phyloP scores from a whole-genome alignment of 2,797 vertebrate genomes.

The Crax fasciolata region DNA sequence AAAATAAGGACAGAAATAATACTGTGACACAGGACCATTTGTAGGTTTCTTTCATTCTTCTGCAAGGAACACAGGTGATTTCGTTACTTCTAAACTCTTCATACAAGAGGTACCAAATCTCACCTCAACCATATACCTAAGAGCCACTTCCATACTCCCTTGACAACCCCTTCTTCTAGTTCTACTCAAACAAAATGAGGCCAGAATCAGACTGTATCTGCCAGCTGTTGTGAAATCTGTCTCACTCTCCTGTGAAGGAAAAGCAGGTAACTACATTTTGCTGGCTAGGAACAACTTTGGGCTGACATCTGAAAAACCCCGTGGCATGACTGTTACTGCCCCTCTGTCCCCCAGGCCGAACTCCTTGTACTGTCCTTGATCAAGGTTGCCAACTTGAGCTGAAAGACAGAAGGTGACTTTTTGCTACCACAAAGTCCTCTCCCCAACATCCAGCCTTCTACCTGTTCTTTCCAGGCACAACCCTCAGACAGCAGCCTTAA shows the following conservation, averaged over 20 bases:
- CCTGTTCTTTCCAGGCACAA: background rate
- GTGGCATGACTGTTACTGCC: background rate
- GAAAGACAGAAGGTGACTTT: background rate
- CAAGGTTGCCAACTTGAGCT: background rate
- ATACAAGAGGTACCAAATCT: background rate
- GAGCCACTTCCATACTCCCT: background rate
- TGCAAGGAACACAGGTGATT: background rate
- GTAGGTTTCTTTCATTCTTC: constrained; percentile 32
- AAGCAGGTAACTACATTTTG: background rate
- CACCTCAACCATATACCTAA: background rate
- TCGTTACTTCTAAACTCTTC: constrained; percentile 5
- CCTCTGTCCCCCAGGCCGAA: background rate
- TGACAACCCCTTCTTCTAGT: background rate
- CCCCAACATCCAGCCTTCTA: background rate
- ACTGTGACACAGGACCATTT: background rate
- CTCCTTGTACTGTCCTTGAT: background rate
- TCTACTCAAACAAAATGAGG: background rate
- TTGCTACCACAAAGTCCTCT: background rate
- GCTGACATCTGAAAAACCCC: background rate
- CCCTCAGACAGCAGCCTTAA: background rate
- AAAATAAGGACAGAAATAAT: constrained; percentile 57
- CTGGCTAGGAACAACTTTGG: background rate
- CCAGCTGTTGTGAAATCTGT: background rate
- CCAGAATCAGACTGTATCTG: background rate
- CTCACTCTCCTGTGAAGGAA: background rate